Base-by-base conservation (phyloP, 2,888 invertebrate species). In the Ganaspis brasiliensis region DNA sequence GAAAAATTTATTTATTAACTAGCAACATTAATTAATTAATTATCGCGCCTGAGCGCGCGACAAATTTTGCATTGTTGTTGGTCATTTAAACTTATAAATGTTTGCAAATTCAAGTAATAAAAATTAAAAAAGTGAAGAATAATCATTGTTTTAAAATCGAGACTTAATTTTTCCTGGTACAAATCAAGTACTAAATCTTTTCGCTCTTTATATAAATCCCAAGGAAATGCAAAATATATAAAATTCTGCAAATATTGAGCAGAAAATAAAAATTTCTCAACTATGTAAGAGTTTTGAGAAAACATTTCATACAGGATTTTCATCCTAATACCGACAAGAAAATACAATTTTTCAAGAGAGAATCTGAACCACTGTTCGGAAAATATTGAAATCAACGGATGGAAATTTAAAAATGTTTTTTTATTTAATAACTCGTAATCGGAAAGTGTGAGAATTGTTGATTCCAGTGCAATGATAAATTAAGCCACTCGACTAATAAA, bases 321-420 rank as follows among this genome's bases (percentile, higher is more conserved):
- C 52, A 73, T 73, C 56, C 73, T 45, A 59, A 77, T 75, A 55
- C 35, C 61, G 56, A 35, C 72, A 71, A 75, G 26, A 61, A 19
- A 16, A 16, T 19, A 12, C n/a, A 5, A 12, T 71, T 31, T 6
- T 31, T 31, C 31, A 4, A 40, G 1, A 74, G 70, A 76, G 24
- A 67, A 21, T n/a, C 45, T 45, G 45, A n/a, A 16, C 72, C 72
- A 73, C 74, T 55, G 55, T 40, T 57, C 26, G 14, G 40, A 57
- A 81, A 82, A 83, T 85, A 87, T 86, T 87, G 80, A 87, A 87
- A 86, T 85, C 86, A 85, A 85, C 86, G 86, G 79, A 80, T 76
- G 83, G 83, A 84, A 86, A 86, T 83, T 80, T 78, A 31, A 31
- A 77, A 81, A 76, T n/a, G n/a, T n/a, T n/a, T n/a, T n/a, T n/a